These are phyloP conservation scores for Calephelis virginiensis DNA, from an alignment of 1,140 invertebrate species.

Conservation along the genomic window DNA sequence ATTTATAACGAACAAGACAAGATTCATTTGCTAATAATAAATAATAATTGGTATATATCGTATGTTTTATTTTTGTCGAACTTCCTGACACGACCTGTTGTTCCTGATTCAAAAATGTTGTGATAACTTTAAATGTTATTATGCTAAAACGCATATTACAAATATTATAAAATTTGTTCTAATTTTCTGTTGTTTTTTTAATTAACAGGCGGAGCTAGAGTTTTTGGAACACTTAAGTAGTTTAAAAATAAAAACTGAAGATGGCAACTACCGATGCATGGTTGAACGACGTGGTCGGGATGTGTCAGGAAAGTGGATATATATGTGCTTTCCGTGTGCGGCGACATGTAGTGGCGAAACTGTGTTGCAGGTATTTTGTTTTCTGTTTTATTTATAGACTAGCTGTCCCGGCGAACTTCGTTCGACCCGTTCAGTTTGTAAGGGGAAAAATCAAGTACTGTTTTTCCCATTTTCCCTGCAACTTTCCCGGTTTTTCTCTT, in stretches of 20 bases:
- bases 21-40: slow-evolving; percentile 9
- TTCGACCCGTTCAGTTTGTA: no score
- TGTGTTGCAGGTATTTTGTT: slow-evolving; percentile 51
- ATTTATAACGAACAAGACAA: slow-evolving; percentile 20
- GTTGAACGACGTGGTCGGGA: slow-evolving; percentile 62
- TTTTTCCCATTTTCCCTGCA: no score
- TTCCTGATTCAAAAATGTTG: no score
- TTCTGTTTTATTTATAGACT: no score
- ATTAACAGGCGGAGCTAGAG: slow-evolving; percentile 65
- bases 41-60: slow-evolving; percentile 7
- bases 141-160: not conserved
- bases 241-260: slow-evolving; percentile 61
- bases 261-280: slow-evolving; percentile 56
- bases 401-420: no score
- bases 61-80: slow-evolving; percentile 25
- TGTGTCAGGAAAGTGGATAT: slow-evolving; percentile 62
- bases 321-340: slow-evolving; percentile 64
- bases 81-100: not conserved
- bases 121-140: not conserved
- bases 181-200: slow-evolving; percentile 6
- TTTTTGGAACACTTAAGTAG: slow-evolving; percentile 64
- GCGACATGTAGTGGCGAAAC: slow-evolving; percentile 62
- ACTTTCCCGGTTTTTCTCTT: no score
- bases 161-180: not conserved
- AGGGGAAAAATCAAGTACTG: no score